A percentile compares a stretch with the other conserved stretches of the same genome.
These are phyloP conservation scores for Hippotragus niger DNA, from an alignment of 2,113 vertebrate species.

Conservation along the genomic window DNA sequence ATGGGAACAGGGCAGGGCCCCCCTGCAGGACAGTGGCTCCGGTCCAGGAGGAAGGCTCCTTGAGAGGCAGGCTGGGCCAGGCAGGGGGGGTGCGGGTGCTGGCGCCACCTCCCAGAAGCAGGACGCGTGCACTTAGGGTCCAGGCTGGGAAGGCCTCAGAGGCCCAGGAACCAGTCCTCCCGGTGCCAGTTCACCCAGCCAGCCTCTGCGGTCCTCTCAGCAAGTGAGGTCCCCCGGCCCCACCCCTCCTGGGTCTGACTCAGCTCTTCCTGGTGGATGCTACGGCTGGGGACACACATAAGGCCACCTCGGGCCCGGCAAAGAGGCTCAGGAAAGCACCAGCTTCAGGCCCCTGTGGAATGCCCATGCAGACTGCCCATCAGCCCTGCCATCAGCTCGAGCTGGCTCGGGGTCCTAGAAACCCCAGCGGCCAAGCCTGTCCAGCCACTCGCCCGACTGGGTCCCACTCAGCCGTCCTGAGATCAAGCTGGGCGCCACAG, in stretches of 20 bases:
- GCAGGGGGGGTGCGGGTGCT: background rate
- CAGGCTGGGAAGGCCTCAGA: background rate
- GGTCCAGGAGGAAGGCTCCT: background rate
- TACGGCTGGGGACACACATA: background rate
- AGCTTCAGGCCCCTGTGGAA: background rate
- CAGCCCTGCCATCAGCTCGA: background rate
- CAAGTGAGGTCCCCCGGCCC: fast-evolving
- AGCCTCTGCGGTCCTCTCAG: background rate
- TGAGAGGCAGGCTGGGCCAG: background rate
- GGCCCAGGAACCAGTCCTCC: background rate
- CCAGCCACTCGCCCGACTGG: background rate
- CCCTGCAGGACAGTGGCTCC: background rate
- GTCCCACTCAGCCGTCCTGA: background rate
- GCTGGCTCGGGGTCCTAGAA: background rate
- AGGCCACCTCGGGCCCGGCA: fast-evolving
- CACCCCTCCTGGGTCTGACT: background rate
- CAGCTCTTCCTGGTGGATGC: background rate
- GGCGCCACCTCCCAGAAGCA: background rate
- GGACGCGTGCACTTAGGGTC: background rate
- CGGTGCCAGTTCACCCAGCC: fast-evolving
- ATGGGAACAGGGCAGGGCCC: background rate
- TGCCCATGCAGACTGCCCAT: background rate
- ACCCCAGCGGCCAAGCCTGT: background rate
- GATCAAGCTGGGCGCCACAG: background rate
- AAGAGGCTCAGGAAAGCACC: background rate